Conservation (phyloP, 1,140 invertebrate genomes). For the Centruroides vittatus region DNA sequence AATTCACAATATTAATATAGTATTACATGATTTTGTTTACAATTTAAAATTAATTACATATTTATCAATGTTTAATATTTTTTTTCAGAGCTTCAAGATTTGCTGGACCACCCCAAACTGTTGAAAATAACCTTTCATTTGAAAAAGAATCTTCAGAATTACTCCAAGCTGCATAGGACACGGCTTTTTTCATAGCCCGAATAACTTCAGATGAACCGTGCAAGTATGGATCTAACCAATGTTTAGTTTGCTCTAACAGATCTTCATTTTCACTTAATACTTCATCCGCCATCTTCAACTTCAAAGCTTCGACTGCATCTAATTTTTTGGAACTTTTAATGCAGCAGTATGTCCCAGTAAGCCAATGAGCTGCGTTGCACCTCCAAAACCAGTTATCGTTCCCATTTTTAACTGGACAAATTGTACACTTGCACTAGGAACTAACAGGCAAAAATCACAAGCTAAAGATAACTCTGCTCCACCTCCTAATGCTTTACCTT, state of each 20-base stretch:
- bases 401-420: constrained; percentile 45
- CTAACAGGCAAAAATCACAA: constrained; percentile 41
- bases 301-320: constrained; percentile 25
- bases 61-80: too few species aligned
- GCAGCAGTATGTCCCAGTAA: constrained; percentile 33
- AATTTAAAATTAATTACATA: too few species aligned
- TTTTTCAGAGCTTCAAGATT: too few species aligned
- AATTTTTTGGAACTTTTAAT: constrained; percentile 32
- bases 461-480: constrained; percentile 41
- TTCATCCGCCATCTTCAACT: constrained; percentile 28
- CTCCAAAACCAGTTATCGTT: constrained; percentile 42
- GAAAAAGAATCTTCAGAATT: constrained; percentile 22
- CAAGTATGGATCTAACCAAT: constrained; percentile 29
- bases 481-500: constrained; percentile 42
- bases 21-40: too few species aligned
- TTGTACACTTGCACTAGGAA: constrained; percentile 28
- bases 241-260: constrained; percentile 21
- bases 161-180: constrained; percentile 18
- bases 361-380: constrained; percentile 31
- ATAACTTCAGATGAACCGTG: constrained; percentile 22
- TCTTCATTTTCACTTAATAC: constrained; percentile 19
- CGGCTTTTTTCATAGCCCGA: constrained; percentile 31
- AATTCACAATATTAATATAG: too few species aligned
- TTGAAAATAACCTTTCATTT: constrained; percentile 31
- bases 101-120: too few species aligned